phyloP scores from a whole-genome alignment of 2,888 invertebrate genomes.

The Trichopoda pennipes region DNA sequence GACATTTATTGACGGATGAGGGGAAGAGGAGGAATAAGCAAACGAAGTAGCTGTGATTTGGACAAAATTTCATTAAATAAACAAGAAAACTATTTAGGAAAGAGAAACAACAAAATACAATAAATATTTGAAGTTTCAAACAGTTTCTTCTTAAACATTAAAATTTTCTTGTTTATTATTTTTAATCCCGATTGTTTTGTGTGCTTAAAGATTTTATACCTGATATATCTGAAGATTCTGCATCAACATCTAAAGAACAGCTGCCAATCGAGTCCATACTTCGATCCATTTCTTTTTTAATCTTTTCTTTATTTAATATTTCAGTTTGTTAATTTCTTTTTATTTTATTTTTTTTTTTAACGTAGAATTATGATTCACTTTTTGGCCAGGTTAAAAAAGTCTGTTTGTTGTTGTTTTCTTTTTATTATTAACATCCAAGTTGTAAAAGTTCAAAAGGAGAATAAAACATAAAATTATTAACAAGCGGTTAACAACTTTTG shows the following conservation, averaged over 20 bases:
- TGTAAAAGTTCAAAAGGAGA: slow-evolving; percentile 53
- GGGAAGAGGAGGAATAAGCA: neutral
- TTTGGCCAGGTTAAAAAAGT: slow-evolving; percentile 42
- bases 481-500: slow-evolving; percentile 52
- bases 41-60: slow-evolving; percentile 3
- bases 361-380: slow-evolving; percentile 21
- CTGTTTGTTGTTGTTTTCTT: slow-evolving; percentile 25
- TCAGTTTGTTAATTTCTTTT: slow-evolving; percentile 24
- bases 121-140: neutral
- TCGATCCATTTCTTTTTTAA: slow-evolving; percentile 83
- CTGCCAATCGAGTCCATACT: slow-evolving; percentile 92
- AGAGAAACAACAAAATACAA: neutral
- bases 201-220: slow-evolving; percentile 81
- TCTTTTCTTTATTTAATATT: slow-evolving; percentile 10
- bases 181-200: slow-evolving; percentile 18
- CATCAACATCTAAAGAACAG: slow-evolving; percentile 92
- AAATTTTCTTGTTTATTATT: slow-evolving; percentile 51
- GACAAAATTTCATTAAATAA: slow-evolving; percentile 29
- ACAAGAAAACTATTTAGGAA: slow-evolving; percentile 39
- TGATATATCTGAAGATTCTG: slow-evolving; percentile 87
- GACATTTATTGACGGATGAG: neutral
- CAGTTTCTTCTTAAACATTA: neutral
- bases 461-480: slow-evolving; percentile 62
- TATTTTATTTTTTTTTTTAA: slow-evolving; percentile 9
- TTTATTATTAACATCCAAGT: slow-evolving; percentile 25